Evolutionary conservation across 1,140 invertebrate species (phyloP), one percentile per base, ranked within the genome.

Genomic region (Drosophila micromelanica): DNA sequence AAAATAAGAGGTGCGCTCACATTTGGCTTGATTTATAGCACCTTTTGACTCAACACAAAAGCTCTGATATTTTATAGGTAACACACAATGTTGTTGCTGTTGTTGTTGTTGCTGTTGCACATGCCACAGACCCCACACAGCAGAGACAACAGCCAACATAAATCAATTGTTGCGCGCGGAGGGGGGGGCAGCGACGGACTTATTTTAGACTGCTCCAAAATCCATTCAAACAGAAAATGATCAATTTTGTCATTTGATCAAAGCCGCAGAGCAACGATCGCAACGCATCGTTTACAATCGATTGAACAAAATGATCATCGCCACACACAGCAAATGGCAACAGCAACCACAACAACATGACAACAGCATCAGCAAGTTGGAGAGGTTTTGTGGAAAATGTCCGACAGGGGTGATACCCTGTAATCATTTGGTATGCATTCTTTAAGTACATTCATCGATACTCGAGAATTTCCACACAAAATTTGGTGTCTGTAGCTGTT

Each of bases 201-300:
- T 56, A 48, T 46, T 43, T 45, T 45, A 62, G 56, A 51, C 48
- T 46, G 42, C 43, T 56, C 78, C 76, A 74, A 89, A 77, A 90
- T 78, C 79, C 86, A 90, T 90, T 90, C 87, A 90, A 90, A 90
- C 87, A 90, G 87, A 90, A 90, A 90, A 90, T 90, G 87, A 90
- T 90, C 87, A 90, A 87, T 87, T 90, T 90, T 90, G 87, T 90
- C 87, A 90, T 90, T 86, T 90, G 86, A 90, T 90, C 86, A 90
- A 90, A 89, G 84, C 84, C 84, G 84, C 84, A 89, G 61, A 69
- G 76, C 84, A 89, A 81, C 82, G 84, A 89, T 87, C 82, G 82
- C 82, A 86, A 86, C 82, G 82, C 82, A 86, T 86, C 82, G 82
- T 86, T 86, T 87, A 86, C 82, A 86, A 86, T 89, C 84, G 84